phyloP scores from a whole-genome alignment of 2,113 vertebrate genomes.

The Cinclus mexicanus region DNA sequence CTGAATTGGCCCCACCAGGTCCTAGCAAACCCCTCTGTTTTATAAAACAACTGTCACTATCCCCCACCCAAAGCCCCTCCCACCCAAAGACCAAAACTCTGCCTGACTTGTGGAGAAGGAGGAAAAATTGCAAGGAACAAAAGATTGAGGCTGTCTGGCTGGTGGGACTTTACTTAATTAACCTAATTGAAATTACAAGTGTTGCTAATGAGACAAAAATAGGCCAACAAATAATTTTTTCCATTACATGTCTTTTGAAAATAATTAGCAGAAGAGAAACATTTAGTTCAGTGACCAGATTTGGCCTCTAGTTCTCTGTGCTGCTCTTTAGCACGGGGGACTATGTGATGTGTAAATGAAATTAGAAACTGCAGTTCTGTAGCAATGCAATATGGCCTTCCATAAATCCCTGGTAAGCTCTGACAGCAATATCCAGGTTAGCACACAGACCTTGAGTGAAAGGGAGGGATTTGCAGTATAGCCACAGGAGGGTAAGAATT shows the following conservation, averaged over 20 bases:
- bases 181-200: conserved; percentile 28
- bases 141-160: background rate
- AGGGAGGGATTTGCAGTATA: background rate
- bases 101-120: background rate
- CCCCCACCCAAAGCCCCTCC: background rate
- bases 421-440: background rate
- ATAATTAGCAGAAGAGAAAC: conserved; percentile 52
- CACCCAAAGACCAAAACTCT: background rate
- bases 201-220: conserved; percentile 61
- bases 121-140: background rate
- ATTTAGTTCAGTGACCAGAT: conserved; percentile 3
- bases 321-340: background rate
- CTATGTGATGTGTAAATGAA: background rate
- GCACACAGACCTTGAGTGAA: background rate
- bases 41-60: background rate
- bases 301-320: background rate
- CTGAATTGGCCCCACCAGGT: background rate
- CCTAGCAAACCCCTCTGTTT: background rate
- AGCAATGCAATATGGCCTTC: background rate
- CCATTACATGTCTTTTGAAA: conserved; percentile 42
- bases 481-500: background rate
- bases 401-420: background rate
- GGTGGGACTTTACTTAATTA: conserved; percentile 22
- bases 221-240: conserved; percentile 23
- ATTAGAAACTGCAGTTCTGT: background rate